Conservation (phyloP, 2,888 invertebrate species). For the Ptychoptera albimana region DNA sequence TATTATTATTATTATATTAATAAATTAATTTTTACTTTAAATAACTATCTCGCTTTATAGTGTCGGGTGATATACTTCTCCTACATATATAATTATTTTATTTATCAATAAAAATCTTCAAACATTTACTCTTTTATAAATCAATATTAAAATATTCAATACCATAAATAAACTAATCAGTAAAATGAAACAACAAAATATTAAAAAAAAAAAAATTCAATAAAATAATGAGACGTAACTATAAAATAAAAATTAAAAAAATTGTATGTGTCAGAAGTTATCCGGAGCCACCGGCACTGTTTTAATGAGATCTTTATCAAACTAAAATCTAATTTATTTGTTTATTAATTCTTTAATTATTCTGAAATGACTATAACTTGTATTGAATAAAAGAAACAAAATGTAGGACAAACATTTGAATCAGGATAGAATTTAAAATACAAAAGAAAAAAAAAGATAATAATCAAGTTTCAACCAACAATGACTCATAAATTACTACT, state of each 20-base stretch:
- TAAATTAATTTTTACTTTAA: not conserved
- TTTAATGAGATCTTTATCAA: not conserved
- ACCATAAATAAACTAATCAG: no score
- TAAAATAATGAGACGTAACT: no score
- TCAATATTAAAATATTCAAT: no score
- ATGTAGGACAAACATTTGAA: not conserved
- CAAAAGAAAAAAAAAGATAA: no score
- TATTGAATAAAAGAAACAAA: not conserved
- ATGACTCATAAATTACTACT: no score
- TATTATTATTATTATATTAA: not conserved
- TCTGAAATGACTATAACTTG: not conserved
- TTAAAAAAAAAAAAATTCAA: no score
- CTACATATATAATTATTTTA: not conserved
- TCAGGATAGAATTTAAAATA: no score
- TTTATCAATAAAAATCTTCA: no score
- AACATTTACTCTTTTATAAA: no score
- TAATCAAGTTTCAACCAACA: no score
- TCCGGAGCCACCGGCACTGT: constrained; percentile 10
- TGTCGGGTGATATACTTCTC: constrained; percentile 7
- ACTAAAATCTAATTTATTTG: not conserved
- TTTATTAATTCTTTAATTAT: constrained; percentile 1
- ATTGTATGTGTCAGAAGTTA: constrained; percentile 2
- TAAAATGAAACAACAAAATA: no score
- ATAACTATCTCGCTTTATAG: constrained; percentile 4
- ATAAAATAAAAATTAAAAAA: no score